Evolutionary conservation across 2,888 invertebrate species (phyloP).

Genomic region (Podotricha telesiphe): DNA sequence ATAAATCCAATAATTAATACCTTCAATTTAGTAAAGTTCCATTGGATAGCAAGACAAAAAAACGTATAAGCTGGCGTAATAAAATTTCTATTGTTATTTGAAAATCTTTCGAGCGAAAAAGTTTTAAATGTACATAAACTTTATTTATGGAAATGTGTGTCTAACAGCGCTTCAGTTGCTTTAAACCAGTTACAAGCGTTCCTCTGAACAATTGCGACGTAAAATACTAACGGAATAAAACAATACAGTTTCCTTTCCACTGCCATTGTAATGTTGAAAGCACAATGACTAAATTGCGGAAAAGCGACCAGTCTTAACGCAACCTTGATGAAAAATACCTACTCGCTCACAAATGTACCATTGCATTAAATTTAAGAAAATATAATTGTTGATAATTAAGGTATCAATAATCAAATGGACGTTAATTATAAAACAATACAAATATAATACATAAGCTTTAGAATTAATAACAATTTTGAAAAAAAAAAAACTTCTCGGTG

Average conservation of each 20-base stretch:
- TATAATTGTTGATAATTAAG: neutral
- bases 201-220: constrained; percentile 25
- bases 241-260: constrained; percentile 32
- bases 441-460: no score
- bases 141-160: constrained; percentile 19
- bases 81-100: neutral
- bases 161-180: constrained; percentile 14
- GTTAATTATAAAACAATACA: no score
- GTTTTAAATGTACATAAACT: constrained; percentile 9
- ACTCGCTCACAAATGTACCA: constrained; percentile 3
- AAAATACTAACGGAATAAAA: constrained; percentile 35
- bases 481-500: neutral
- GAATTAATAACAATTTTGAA: neutral
- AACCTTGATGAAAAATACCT: constrained; percentile 31
- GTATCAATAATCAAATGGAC: no score
- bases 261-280: constrained; percentile 32
- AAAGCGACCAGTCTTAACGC: constrained; percentile 32
- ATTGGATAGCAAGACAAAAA: neutral
- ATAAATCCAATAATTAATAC: neutral
- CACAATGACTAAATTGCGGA: constrained; percentile 36
- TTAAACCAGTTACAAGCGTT: constrained; percentile 25
- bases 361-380: neutral
- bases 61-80: no score
- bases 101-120: constrained; percentile 1
- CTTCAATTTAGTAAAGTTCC: neutral